Conservation (phyloP, 64 coral and sea anemone genomes). For the Trachythela sp. region DNA sequence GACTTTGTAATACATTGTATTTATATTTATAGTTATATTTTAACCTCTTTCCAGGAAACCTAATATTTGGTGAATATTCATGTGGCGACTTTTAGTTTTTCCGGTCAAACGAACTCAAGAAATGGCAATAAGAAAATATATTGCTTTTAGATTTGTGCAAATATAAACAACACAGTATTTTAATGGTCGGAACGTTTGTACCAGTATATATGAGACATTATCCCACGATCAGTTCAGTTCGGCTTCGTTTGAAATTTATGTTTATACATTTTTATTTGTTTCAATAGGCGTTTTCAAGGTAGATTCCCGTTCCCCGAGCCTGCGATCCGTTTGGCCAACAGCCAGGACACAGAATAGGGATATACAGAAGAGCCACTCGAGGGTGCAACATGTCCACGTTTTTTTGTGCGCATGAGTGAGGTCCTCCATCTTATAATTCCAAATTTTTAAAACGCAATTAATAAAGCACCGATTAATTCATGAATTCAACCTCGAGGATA, state of each 20-base stretch:
- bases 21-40: no score
- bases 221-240: not conserved
- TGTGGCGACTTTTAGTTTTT: not conserved
- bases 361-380: no score
- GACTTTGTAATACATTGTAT: no score
- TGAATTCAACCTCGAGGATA: no score
- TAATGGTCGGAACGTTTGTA: not conserved
- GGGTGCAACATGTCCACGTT: no score
- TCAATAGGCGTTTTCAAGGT: not conserved
- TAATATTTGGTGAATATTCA: not conserved
- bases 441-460: no score
- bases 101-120: not conserved
- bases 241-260: not conserved
- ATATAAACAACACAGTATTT: not conserved
- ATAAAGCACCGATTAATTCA: no score
- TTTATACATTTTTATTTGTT: not conserved
- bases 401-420: no score
- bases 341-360: no score
- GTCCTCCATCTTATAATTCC: no score
- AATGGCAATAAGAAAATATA: not conserved
- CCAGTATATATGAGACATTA: not conserved
- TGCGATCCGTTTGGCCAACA: not conserved
- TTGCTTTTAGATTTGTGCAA: not conserved
- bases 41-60: not conserved
- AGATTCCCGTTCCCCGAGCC: no score